Evolutionary conservation across 2,888 invertebrate genomes (phyloP), one percentile per base, ranked within the genome.

Genomic region (Pristionchus exspectatus): DNA sequence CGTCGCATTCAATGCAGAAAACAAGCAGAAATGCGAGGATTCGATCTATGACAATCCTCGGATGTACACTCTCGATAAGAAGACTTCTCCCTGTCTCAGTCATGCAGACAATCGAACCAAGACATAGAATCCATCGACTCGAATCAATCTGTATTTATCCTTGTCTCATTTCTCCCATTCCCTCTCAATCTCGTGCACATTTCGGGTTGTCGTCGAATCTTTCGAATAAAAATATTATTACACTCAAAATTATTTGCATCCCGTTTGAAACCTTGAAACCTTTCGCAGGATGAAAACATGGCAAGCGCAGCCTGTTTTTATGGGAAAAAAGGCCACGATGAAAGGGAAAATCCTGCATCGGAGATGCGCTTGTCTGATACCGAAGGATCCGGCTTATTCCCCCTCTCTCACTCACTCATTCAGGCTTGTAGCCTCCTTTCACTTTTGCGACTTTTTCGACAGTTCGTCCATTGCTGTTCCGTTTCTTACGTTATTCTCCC

Each of bases 71-170:
- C 90, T 93, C 91, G 90, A 92, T 69, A 91, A 91, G 54, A 90
- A 87, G 72, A 91, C 93, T 4, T 91, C 92, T 27, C 91, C 92
- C 24, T 94, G 94, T 88, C 91, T 94, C 63, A 94, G 92, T n/a
- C 77, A 81, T n/a, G 27, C 5, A 27, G 12, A 2, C 10, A 27
- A 81, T 50, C 44, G 44, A 50, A 81, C 24, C 44, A 24, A 50
- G 50, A 81, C 24, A 50, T n/a, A 5, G 24, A n/a, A 24, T 5
- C n/a, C n/a, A 30, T 27, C 27, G 27, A 69, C 18, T 38, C 69
- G 69, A 81, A 18, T 44, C 30, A 33, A 4, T 38, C 50, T 81
- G 38, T 81, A 50, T 81, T 81, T 50, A 81, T 81, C 27, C 27
- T 14, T 7, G 7, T 18, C 30, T 69, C 69, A 69, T 30, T 69